phyloP scores from a whole-genome alignment of 2,888 invertebrate species.

The Morpho helenor region DNA sequence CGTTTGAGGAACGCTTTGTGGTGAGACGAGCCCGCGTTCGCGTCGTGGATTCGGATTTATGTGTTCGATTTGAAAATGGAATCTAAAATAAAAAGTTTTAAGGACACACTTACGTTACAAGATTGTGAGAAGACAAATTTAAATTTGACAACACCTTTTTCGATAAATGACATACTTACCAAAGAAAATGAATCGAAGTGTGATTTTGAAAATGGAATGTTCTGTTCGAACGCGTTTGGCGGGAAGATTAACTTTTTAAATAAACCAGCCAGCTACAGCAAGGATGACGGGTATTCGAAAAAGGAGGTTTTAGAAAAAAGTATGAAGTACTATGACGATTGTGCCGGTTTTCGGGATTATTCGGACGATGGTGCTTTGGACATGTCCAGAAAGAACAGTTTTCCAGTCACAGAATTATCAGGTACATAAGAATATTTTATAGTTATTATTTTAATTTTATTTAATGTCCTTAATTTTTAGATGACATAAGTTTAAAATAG shows the following conservation, averaged over 20 bases:
- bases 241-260: slow-evolving; percentile 57
- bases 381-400: slow-evolving; percentile 71
- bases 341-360: slow-evolving; percentile 53
- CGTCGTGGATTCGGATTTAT: slow-evolving; percentile 48
- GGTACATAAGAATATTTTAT: slow-evolving; percentile 36
- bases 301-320: slow-evolving; percentile 62
- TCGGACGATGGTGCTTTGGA: slow-evolving; percentile 68
- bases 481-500: too few species aligned
- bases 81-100: slow-evolving; percentile 61
- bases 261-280: slow-evolving; percentile 43
- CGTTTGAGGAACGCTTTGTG: slow-evolving; percentile 75
- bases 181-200: slow-evolving; percentile 70
- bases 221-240: slow-evolving; percentile 54
- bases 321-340: slow-evolving; percentile 66
- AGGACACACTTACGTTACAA: slow-evolving; percentile 52
- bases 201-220: slow-evolving; percentile 65
- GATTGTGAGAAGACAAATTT: slow-evolving; percentile 67
- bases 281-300: slow-evolving; percentile 49
- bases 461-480: too few species aligned
- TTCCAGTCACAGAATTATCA: slow-evolving; percentile 69
- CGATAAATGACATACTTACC: slow-evolving; percentile 86
- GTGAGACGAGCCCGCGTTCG: slow-evolving; percentile 53
- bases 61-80: slow-evolving; percentile 60
- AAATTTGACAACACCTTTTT: slow-evolving; percentile 82
- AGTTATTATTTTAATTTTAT: not conserved